Conservation (phyloP, 2,888 invertebrate species). For the Pasiphila rectangulata region DNA sequence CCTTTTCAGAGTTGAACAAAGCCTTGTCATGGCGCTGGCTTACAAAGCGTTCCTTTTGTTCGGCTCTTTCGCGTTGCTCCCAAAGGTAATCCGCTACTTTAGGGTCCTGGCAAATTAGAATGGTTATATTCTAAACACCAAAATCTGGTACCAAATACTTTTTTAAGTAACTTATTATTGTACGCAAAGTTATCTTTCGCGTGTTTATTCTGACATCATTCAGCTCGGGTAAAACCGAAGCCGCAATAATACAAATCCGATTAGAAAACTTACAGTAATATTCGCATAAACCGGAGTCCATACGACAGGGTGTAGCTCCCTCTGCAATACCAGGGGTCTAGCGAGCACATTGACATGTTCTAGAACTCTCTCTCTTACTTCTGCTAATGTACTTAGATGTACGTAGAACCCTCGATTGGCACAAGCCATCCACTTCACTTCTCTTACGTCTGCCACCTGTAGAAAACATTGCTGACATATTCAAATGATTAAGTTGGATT, state of each 20-base stretch:
- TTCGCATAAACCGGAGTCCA: constrained; percentile 99
- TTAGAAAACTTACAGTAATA: constrained; percentile 83
- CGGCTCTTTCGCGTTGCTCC: constrained; percentile 90
- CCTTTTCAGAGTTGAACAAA: constrained; percentile 82
- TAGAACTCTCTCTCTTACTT: constrained; percentile 97
- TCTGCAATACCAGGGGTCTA: constrained; percentile 93
- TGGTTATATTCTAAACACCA: too few relatives aligned
- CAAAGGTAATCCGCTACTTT: constrained; percentile 95
- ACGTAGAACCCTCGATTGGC: constrained; percentile 98
- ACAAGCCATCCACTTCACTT: constrained; percentile 99
- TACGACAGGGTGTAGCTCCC: constrained; percentile 92
- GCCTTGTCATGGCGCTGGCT: constrained; percentile 83
- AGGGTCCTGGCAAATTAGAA: constrained; percentile 83
- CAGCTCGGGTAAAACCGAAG: constrained; percentile 9
- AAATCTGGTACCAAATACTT: too few relatives aligned
- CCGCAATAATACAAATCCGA: constrained; percentile 16
- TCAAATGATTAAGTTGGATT: constrained; percentile 12
- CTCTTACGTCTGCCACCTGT: constrained; percentile 92
- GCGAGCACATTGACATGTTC: constrained; percentile 99
- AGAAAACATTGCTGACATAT: constrained; percentile 37
- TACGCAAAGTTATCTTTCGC: too few relatives aligned
- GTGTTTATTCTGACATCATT: background rate
- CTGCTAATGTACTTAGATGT: constrained; percentile 97
- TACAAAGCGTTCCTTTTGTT: constrained; percentile 88
- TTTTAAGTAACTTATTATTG: too few relatives aligned